Percentiles rank a stretch among this genome's conserved stretches.
Conservation (phyloP, 2,888 invertebrate species). For the Hypercompe scribonia region DNA sequence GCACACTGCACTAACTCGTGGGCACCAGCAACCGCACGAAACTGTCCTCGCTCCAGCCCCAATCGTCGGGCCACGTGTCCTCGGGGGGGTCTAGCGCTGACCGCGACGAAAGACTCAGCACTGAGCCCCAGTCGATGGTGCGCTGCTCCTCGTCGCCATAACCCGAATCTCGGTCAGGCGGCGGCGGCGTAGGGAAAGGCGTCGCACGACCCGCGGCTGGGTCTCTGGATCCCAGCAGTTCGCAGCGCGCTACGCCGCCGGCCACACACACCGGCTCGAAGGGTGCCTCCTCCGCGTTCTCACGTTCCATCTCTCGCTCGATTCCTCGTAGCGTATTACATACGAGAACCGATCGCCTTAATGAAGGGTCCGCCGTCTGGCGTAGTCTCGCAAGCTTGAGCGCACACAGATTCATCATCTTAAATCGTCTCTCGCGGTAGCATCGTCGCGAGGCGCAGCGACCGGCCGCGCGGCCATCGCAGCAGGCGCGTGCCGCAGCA, state of each 20-base stretch:
- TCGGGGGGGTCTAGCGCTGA: constrained; percentile 94
- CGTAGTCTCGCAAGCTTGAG: constrained; percentile 95
- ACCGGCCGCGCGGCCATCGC: constrained; percentile 90
- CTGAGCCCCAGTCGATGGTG: constrained; percentile 96
- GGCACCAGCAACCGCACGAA: constrained; percentile 91
- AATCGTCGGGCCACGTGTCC: constrained; percentile 90
- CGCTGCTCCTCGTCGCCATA: constrained; percentile 92
- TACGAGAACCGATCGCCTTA: constrained; percentile 96
- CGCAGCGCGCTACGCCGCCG: constrained; percentile 87
- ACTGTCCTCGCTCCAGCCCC: constrained; percentile 89
- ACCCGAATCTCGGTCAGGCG: constrained; percentile 90
- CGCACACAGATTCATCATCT: constrained; percentile 96
- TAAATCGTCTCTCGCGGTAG: constrained; percentile 94
- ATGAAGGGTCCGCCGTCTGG: constrained; percentile 95
- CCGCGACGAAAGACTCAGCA: constrained; percentile 94
- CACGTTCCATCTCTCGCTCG: constrained; percentile 95
- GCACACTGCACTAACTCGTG: constrained; percentile 87
- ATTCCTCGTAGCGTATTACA: constrained; percentile 96
- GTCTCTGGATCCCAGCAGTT: constrained; percentile 83
- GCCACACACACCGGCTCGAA: constrained; percentile 75
- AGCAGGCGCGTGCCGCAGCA: constrained; percentile 91
- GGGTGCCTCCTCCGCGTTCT: constrained; percentile 86
- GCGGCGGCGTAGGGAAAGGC: constrained; percentile 87
- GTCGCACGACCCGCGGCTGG: constrained; percentile 88
- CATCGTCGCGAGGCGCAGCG: constrained; percentile 94